A percentile compares a stretch with the other conserved stretches of the same genome.
Conservation (phyloP, 2,888 invertebrate species). For the Coenonympha arcania region DNA sequence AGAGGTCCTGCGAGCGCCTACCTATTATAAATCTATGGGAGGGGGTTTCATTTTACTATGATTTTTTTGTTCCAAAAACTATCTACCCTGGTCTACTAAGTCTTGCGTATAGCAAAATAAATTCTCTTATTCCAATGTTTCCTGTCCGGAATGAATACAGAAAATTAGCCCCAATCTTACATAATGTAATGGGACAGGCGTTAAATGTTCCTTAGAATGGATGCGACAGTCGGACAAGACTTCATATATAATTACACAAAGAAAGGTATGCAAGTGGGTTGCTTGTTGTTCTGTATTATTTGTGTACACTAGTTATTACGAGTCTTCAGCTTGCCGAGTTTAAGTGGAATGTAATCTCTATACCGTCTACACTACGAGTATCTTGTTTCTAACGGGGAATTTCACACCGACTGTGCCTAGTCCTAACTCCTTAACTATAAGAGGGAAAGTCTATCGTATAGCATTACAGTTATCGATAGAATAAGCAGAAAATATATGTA, state of each 20-base stretch:
- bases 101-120: constrained; percentile 17
- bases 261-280: constrained; percentile 18
- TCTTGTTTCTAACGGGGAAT: not conserved
- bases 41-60: too few species aligned
- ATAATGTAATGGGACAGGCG: constrained; percentile 22
- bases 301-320: constrained; percentile 14
- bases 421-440: too few species aligned
- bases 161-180: constrained; percentile 18
- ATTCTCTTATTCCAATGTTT: constrained; percentile 20
- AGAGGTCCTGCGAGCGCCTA: too few species aligned
- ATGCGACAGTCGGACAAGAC: constrained; percentile 21
- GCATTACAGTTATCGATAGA: not conserved
- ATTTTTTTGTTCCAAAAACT: too few species aligned
- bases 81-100: too few species aligned
- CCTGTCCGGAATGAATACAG: constrained; percentile 18
- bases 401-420: not conserved
- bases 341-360: not conserved
- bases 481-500: too few species aligned
- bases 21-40: too few species aligned
- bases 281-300: constrained; percentile 3
- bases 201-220: constrained; percentile 20
- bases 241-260: constrained; percentile 21
- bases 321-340: not conserved
- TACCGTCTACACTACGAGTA: too few species aligned
- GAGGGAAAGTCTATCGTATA: too few species aligned